Conservation (phyloP, 2,797 vertebrate species). For the Characodon lateralis region DNA sequence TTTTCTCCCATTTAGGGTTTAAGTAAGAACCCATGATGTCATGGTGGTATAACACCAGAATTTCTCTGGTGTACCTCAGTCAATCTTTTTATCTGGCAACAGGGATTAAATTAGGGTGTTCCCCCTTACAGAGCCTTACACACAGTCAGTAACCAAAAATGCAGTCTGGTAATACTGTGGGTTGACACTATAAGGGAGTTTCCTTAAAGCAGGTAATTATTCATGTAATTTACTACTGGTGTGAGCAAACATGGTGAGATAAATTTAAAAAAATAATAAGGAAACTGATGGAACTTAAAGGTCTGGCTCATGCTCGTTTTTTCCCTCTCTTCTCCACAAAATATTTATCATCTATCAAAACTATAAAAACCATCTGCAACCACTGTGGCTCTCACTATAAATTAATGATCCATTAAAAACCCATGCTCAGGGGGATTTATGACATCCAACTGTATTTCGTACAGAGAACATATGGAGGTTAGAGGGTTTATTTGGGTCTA, state of each 20-base stretch:
- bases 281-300: not conserved
- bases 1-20: not conserved
- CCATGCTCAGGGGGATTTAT: slow-evolving; percentile 41
- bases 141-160: slow-evolving; percentile 45
- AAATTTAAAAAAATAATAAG: slow-evolving; percentile 3
- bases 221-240: slow-evolving; percentile 54
- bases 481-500: slow-evolving; percentile 15
- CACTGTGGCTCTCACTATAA: slow-evolving; percentile 50
- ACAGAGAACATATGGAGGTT: slow-evolving; percentile 35
- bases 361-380: slow-evolving; percentile 46
- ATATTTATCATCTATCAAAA: slow-evolving; percentile 50
- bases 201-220: slow-evolving; percentile 47
- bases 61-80: slow-evolving; percentile 53
- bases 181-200: slow-evolving; percentile 40
- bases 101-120: slow-evolving; percentile 37
- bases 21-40: slow-evolving; percentile 41
- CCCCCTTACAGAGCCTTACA: slow-evolving; percentile 35
- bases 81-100: slow-evolving; percentile 50
- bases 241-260: slow-evolving; percentile 27
- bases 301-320: slow-evolving; percentile 15
- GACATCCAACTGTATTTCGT: slow-evolving; percentile 43
- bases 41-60: slow-evolving; percentile 36
- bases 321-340: slow-evolving; percentile 13
- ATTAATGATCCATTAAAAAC: slow-evolving; percentile 47
- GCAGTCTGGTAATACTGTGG: slow-evolving; percentile 39